Conservation (phyloP, 53 echinoderm and acorn worm species). For the Henricia sp. region DNA sequence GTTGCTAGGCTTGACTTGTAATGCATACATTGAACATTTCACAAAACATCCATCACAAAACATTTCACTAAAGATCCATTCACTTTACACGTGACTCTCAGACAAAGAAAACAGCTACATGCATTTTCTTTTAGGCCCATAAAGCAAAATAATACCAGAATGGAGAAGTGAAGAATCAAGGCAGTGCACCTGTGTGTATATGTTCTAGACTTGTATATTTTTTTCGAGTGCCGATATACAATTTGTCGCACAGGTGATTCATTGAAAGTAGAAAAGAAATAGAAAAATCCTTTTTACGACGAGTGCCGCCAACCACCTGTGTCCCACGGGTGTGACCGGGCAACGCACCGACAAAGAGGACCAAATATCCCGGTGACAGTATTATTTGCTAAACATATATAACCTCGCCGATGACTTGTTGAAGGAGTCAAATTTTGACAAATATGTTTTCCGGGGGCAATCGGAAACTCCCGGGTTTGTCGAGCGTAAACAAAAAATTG, state of each 20-base stretch:
- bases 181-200: too few relatives aligned
- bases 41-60: too few relatives aligned
- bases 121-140: too few relatives aligned
- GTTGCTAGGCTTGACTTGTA: too few relatives aligned
- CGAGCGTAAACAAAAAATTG: background rate
- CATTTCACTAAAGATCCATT: too few relatives aligned
- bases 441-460: slow-evolving; percentile 9
- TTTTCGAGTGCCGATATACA: background rate
- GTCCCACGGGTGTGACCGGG: slow-evolving; percentile 35
- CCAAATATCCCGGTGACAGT: background rate
- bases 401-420: background rate
- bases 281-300: background rate
- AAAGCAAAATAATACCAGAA: too few relatives aligned
- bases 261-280: background rate
- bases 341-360: background rate
- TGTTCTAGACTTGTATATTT: too few relatives aligned
- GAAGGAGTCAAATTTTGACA: slow-evolving; percentile 7
- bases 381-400: slow-evolving; percentile 5
- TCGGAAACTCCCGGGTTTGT: slow-evolving; percentile 1
- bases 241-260: background rate
- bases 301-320: slow-evolving; percentile 37
- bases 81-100: too few relatives aligned
- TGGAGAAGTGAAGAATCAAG: background rate
- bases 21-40: too few relatives aligned
- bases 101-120: too few relatives aligned